Evolutionary conservation across 1,140 invertebrate species (phyloP), one percentile per base, ranked within the genome.

Genomic region (Platyscapa corneri): DNA sequence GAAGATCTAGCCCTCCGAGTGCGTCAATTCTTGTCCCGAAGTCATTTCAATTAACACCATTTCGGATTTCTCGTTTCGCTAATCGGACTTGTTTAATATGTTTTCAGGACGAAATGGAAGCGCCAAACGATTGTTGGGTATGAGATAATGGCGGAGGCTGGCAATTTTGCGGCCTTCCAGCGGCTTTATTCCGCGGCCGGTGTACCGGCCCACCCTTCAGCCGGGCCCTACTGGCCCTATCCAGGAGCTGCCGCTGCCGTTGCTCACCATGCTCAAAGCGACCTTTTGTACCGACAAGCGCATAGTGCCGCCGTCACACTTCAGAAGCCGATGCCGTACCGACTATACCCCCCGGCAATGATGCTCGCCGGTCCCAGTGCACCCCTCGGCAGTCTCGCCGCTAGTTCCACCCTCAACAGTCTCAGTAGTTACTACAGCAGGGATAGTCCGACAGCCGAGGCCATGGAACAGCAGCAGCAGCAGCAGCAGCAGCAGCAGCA

Each of bases 51-150:
- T n/a, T n/a, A 53, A 18, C 49, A 12, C 16, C 10, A 7, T 7
- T 12, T 18, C 49, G 18, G 18, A 53, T 53, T 20, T 16, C 49
- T 53, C 16, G 6, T 20, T 3, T 18, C 49, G 49, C 18, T 53
- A 53, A 53, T 53, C 16, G 49, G 3, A 32, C 30, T 18, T 23
- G n/a, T 37, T 64, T 82, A 12, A 34, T 90, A 91, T 94, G 89
- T 92, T 94, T 94, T 20, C 95, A 99, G 99, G 94, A 99, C 99
- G 89, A 99, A 99, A 94, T 99, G 99, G 99, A 99, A 99, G 93
- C 95, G 99, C 12, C 99, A 99, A 93, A 99, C 98, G 5, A 98
- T 98, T 0, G 98, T 99, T 0, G 98, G 98, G 0, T 93, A 99
- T 86, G 99, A 99, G 92, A 95, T 99, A 32, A 93, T 99, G 81